phyloP scores from a whole-genome alignment of 2,797 vertebrate species.

The Epinephelus malabaricus region DNA sequence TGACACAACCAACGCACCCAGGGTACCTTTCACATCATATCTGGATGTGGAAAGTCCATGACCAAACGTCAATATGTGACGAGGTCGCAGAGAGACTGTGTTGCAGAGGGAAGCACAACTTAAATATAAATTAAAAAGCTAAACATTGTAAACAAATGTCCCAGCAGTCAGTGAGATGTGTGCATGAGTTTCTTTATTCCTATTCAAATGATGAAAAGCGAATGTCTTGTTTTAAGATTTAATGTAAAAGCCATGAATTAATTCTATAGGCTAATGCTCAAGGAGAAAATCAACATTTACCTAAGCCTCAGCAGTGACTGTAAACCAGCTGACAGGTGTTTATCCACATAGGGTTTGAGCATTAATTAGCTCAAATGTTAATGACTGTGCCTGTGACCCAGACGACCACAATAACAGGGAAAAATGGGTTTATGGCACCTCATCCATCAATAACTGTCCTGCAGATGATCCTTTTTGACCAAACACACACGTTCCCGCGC shows the following conservation, averaged over 20 bases:
- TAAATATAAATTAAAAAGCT: not conserved
- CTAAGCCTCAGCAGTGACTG: not conserved
- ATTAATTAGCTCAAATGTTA: constrained; percentile 56
- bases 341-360: constrained; percentile 24
- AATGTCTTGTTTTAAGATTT: not conserved
- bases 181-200: not conserved
- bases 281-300: constrained; percentile 8
- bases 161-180: not conserved
- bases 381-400: constrained; percentile 46
- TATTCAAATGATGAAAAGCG: not conserved
- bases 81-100: not conserved
- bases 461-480: constrained; percentile 12
- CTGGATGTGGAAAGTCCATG: too few species aligned
- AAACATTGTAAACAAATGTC: not conserved
- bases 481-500: constrained; percentile 15
- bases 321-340: constrained; percentile 52
- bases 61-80: not conserved
- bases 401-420: constrained; percentile 21
- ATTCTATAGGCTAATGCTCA: not conserved
- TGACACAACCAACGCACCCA: too few species aligned
- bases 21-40: too few species aligned
- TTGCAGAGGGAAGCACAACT: not conserved
- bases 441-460: constrained; percentile 65
- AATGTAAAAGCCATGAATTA: not conserved
- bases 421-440: constrained; percentile 42